Percentiles rank a stretch among this genome's conserved stretches.
These are phyloP conservation scores for Aspidapion aeneum DNA, from an alignment of 2,888 invertebrate genomes.

Conservation along the genomic window DNA sequence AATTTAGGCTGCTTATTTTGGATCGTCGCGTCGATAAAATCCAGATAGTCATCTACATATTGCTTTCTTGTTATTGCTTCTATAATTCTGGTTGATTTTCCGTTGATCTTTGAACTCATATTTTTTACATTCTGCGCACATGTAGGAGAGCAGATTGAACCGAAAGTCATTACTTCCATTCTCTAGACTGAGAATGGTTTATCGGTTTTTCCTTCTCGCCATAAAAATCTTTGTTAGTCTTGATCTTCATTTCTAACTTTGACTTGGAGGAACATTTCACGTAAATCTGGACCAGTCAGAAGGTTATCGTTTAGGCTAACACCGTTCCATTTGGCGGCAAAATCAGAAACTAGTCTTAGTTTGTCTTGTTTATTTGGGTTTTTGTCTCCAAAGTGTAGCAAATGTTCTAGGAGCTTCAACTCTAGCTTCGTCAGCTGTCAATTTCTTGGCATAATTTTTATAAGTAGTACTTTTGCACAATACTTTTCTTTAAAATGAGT, in stretches of 20 bases:
- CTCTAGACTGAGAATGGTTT: background rate
- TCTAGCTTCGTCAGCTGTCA: background rate
- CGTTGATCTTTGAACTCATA: too few relatives aligned
- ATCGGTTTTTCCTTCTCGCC: background rate
- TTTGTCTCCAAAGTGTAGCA: background rate
- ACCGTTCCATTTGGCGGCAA: background rate
- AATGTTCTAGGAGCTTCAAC: background rate
- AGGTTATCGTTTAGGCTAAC: background rate
- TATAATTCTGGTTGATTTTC: too few relatives aligned
- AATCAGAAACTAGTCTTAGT: background rate
- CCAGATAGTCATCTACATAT: too few relatives aligned
- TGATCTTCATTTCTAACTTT: background rate
- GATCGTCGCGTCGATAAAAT: too few relatives aligned
- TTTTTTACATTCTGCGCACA: background rate
- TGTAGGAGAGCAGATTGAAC: background rate
- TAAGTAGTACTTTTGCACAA: background rate
- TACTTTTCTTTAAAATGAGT: background rate
- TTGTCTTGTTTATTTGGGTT: too few relatives aligned
- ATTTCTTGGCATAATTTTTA: background rate
- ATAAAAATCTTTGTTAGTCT: background rate
- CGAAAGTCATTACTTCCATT: background rate
- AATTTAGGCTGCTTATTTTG: too few relatives aligned
- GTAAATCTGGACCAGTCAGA: background rate
- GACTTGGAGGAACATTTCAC: background rate
- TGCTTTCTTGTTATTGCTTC: too few relatives aligned